Percentiles rank a stretch among this genome's conserved stretches.
Conservation (phyloP, 2,113 vertebrate species). For the Speoplatyrhinus poulsoni region DNA sequence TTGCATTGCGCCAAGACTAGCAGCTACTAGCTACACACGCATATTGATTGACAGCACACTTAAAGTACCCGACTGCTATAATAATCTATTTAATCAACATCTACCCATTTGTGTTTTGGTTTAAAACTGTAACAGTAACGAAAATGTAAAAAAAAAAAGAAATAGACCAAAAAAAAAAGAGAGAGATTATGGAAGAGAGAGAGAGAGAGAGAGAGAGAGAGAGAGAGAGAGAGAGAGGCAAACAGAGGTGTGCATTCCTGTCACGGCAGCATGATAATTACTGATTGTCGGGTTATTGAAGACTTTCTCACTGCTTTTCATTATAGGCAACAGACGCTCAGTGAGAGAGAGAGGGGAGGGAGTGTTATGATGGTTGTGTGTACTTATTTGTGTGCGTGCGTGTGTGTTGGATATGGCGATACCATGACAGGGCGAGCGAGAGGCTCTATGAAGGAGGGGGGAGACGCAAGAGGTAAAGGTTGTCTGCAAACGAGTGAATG, state of each 20-base stretch:
- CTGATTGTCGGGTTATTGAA: slow-evolving; percentile 80
- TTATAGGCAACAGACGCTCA: slow-evolving; percentile 80
- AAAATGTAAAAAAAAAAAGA: too few relatives aligned
- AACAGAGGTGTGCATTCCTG: slow-evolving; percentile 72
- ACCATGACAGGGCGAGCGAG: slow-evolving; percentile 23
- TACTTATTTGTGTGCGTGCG: slow-evolving; percentile 2
- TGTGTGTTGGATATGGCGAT: neutral
- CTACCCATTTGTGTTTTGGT: too few relatives aligned
- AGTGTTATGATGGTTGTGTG: slow-evolving; percentile 4
- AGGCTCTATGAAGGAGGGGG: slow-evolving; percentile 27
- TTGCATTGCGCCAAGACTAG: too few relatives aligned
- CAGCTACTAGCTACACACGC: too few relatives aligned
- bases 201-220: neutral
- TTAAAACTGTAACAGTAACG: too few relatives aligned
- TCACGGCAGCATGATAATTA: slow-evolving; percentile 83
- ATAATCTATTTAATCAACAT: too few relatives aligned
- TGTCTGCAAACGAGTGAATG: slow-evolving; percentile 28
- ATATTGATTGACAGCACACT: too few relatives aligned
- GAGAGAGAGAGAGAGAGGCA: neutral
- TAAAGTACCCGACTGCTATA: too few relatives aligned
- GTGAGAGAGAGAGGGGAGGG: slow-evolving; percentile 53
- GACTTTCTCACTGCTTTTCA: slow-evolving; percentile 81
- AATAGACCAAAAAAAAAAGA: too few relatives aligned
- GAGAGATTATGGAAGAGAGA: too few relatives aligned
- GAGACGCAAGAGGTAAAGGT: slow-evolving; percentile 14